Base-by-base conservation (phyloP, 2,888 invertebrate genomes). In the Vannuccia rotundouncinata region DNA sequence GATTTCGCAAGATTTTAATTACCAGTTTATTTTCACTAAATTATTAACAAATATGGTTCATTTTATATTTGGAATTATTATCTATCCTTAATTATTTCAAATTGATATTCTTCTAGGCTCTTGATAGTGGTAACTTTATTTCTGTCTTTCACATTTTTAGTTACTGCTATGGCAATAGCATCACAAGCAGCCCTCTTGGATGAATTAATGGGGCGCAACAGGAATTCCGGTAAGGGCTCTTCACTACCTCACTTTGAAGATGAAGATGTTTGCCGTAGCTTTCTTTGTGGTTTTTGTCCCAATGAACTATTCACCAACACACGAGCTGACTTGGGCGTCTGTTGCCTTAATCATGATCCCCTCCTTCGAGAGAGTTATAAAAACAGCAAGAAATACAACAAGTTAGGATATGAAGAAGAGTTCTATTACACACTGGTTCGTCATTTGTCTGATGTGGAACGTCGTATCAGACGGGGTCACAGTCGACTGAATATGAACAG, bases 221-320 rank as follows among this genome's bases (percentile, higher is more conserved):
- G 98, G 82, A 96, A 98, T 89, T 22, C 66, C 5, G 66, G 66
- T 66, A 92, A 92, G 78, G 92, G 92, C 13, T 29, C 28, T n/a
- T 25, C 29, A 0, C 17, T 30, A 31, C 66, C 79, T 25, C 79
- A 81, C 22, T 81, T 80, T 80, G 29, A 80, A 2, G 78, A 80
- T 31, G 81, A 81, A n/a, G 81, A 97, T 95, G 95, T 95, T 85
- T 99, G 98, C 89, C 95, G 95, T 89, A 93, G 94, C 87, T 95
- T 93, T 88, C 91, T 98, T 89, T 96, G 95, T 22, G 95, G 94
- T 85, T 99, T 98, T 88, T 99, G 99, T 87, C 99, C 99, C 0
- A 95, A 98, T 87, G 98, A 99, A 87, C 90, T 99, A 82, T 99
- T 99, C 89, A 94, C 95, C 30, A 99, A 99, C 87, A 99, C 99